A percentile compares a stretch with the other conserved stretches of the same genome.
Conservation (phyloP, 2,888 invertebrate species). For the Drosophila nr. perissopoda region DNA sequence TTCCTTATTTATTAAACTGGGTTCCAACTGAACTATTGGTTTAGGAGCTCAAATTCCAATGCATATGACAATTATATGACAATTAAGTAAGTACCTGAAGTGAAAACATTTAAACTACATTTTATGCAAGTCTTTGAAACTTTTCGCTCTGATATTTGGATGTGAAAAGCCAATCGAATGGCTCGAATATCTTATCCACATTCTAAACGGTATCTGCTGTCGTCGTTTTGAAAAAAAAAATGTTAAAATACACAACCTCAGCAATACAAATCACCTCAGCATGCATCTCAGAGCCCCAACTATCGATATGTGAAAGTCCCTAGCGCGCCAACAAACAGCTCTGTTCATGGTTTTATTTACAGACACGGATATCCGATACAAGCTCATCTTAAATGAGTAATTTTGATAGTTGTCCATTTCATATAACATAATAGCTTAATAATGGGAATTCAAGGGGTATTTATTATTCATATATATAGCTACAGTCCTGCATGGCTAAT, state of each 20-base stretch:
- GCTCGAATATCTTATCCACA: background rate
- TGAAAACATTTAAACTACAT: background rate
- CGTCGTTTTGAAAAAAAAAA: background rate
- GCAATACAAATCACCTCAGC: background rate
- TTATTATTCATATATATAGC: slow-evolving; percentile 1
- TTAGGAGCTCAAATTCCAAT: background rate
- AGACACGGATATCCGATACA: too few species aligned
- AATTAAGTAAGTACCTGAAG: background rate
- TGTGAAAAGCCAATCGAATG: background rate
- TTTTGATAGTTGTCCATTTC: background rate
- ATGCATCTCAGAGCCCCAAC: background rate
- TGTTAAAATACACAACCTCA: background rate
- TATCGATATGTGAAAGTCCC: background rate
- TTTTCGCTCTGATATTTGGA: background rate
- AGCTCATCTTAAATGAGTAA: background rate
- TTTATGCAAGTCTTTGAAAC: background rate
- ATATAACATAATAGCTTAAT: background rate
- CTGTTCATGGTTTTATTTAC: background rate
- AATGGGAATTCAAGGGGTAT: background rate
- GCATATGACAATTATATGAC: background rate
- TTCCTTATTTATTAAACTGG: background rate
- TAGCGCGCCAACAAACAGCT: background rate
- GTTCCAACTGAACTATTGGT: background rate
- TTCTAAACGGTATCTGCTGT: background rate
- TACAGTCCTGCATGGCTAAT: background rate